Evolutionary conservation across 2,113 vertebrate species (phyloP), one percentile per base, ranked within the genome.

Genomic region (Physeter macrocephalus): DNA sequence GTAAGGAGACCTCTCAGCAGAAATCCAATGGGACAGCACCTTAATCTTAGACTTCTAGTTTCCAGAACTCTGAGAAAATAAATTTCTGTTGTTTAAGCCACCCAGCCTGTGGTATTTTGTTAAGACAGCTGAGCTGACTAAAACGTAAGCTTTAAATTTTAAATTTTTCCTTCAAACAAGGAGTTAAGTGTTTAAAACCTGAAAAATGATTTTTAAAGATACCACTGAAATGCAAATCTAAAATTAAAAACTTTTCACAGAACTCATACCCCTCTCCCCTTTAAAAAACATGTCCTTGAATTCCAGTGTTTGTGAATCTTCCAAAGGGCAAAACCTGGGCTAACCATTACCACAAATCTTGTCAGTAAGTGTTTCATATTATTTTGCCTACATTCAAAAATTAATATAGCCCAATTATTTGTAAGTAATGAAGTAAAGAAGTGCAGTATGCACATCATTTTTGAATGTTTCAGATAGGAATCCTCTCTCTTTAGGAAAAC

Each of bases 201-300:
- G n/a, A n/a, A 80, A 88, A 87, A 75, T 59, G 49, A 46, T 85
- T 91, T 96, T 80, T 72, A 88, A 95, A 94, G 62, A 59, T 85
- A 80, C 6, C 34, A 81, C 11, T 96, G 27, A 84, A 83, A 52
- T 87, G 25, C 77, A 89, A 93, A 86, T 95, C 29, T 36, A 27
- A 20, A 88, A 61, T 80, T 49, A 57, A 84, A 66, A 83, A 43
- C 6, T 52, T 93, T 87, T 71, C 43, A 69, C 23, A 36, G 41
- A 95, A 91, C 52, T 77, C 39, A 66, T 29, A 39, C n/a, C 1
- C 9, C 13, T 7, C 2, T 8, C 7, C 18, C 54, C 18, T 46
- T 41, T 81, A 62, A 64, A 93, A 83, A 72, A 54, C 29, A 72
- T 10, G 17, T 62, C 29, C 21, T 61, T 49, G 14, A 39, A 88